phyloP scores from a whole-genome alignment of 23 tunicate species.

The Styela clava region DNA sequence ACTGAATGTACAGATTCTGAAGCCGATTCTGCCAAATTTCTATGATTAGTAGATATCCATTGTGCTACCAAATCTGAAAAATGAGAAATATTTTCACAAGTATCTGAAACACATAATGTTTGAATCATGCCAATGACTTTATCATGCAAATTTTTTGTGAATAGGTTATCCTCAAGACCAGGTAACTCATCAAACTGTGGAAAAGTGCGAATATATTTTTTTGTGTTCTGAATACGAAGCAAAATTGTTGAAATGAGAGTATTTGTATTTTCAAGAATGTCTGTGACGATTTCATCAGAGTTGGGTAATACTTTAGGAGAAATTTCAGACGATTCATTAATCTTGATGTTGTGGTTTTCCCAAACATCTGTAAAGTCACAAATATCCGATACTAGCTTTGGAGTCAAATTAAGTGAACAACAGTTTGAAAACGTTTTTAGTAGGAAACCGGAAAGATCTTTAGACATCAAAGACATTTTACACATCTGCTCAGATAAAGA shows the following conservation, averaged over 20 bases:
- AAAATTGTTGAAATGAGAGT: neutral
- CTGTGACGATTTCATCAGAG: no score
- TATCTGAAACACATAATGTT: neutral
- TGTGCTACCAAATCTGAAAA: neutral
- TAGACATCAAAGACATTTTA: neutral
- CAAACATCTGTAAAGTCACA: neutral
- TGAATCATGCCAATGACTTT: neutral
- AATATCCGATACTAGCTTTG: neutral
- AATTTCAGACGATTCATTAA: neutral
- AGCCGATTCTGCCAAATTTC: neutral
- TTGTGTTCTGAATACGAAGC: neutral
- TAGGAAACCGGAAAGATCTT: neutral
- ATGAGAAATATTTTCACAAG: neutral
- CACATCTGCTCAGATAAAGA: neutral
- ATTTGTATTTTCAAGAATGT: neutral
- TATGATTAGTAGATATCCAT: neutral
- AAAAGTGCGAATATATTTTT: neutral
- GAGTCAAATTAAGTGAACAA: neutral
- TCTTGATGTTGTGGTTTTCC: neutral
- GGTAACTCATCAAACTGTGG: neutral
- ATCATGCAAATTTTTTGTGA: neutral
- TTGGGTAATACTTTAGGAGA: neutral
- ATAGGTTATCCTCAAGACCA: neutral
- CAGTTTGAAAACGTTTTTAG: neutral
- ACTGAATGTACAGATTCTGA: neutral